Base-by-base conservation (phyloP, 2,888 invertebrate genomes). In the Cheilosia scutellata region DNA sequence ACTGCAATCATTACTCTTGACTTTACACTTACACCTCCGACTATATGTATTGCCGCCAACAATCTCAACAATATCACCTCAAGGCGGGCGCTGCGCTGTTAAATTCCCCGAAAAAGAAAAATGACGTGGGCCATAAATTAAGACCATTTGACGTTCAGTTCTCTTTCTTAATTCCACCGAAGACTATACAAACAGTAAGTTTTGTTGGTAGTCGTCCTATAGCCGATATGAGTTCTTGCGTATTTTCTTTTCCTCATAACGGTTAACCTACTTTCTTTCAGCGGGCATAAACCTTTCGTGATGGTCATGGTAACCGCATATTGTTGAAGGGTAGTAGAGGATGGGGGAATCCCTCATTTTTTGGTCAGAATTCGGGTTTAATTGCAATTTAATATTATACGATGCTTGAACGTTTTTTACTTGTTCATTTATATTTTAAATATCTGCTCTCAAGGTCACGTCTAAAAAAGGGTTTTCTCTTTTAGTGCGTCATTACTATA, bases 181-280 rank as follows among this genome's bases (percentile, higher is more conserved):
- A 16, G 16, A 6, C 9, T 42, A 42, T 16, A 53, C 20, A 40
- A 5, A 25, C 9, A 31, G 16, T 11, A 51, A 16, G 44, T 37
- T 27, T 27, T 44, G 44, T 37, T 66, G 25, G 68, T 16, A 16
- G 13, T 62, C 78, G 57, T 63, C 58, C 65, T 44, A 72, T 65
- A 65, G 71, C 49, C 40, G 72, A 68, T 62, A 40, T 62, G 74
- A 74, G 44, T 68, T 72, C 62, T 74, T 68, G 60, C 68, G 71
- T 71, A 31, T 62, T 58, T 80, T 80, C 80, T 74, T 68, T 80
- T 74, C 80, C 66, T 68, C 74, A 68, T 74, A 80, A 80, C 80
- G 80, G 80, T 80, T 80, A 80, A 74, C 80, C 80, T 74, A 80
- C 80, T 80, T 80, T 80, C 80, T 79, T 58, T 2, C 37, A 65